A percentile compares a stretch with the other conserved stretches of the same genome.
Evolutionary conservation across 2,113 vertebrate species (phyloP).

Genomic region (Campylomormyrus numenius): DNA sequence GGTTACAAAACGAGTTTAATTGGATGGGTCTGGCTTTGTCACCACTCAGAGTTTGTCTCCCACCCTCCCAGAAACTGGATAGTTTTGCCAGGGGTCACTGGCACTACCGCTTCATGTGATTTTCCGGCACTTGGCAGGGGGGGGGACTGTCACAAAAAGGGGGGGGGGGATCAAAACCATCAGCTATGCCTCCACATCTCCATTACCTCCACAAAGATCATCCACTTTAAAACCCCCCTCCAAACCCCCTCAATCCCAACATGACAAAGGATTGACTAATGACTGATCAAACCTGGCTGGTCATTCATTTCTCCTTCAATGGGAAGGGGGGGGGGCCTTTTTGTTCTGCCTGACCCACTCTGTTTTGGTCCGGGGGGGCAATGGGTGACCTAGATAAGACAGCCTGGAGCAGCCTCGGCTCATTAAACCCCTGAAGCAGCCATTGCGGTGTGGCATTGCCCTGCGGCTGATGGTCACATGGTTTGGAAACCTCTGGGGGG

Average conservation of each 20-base stretch:
- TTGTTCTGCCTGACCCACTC: neutral
- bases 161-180: slow-evolving; percentile 1
- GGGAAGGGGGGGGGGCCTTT: neutral
- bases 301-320: neutral
- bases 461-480: neutral
- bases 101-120: neutral
- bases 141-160: neutral
- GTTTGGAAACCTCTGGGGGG: neutral
- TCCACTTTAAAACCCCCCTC: neutral
- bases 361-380: neutral
- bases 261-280: neutral
- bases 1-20: neutral
- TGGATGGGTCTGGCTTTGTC: neutral
- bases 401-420: neutral
- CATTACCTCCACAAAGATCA: slow-evolving; percentile 16
- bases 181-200: slow-evolving; percentile 13
- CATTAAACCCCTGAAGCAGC: neutral
- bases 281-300: neutral
- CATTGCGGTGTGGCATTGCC: neutral
- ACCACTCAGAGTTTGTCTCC: neutral
- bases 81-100: neutral
- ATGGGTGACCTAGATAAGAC: neutral
- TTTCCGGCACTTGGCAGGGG: neutral
- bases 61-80: neutral
- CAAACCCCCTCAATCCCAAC: neutral